Base-by-base conservation (phyloP, 2,888 invertebrate species). In the Cabera pusaria region DNA sequence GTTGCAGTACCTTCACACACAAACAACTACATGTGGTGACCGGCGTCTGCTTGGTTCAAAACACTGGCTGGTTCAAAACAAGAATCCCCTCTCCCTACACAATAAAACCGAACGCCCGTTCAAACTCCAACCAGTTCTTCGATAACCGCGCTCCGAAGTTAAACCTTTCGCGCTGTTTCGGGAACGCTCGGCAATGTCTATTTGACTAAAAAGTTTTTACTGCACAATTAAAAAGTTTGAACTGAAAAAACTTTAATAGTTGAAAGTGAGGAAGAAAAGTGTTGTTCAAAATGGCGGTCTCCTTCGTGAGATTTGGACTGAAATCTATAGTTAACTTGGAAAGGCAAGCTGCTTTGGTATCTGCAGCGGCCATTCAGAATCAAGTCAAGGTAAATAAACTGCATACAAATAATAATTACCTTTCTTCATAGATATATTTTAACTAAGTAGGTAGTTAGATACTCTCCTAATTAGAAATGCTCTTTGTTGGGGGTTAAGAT, bases 231-330 rank as follows among this genome's bases (percentile, higher is more conserved):
- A 19, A 8, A 8, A 16, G 16, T 22, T 31, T 22, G 7, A 21
- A 21, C 8, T 29, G 1, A 12, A 14, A 14, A 19, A 16, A 14
- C 3, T 3, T 2, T 14, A 4, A 14, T 14, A 14, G 14, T 14
- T 14, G 4, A 14, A 14, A 14, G 14, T 14, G 14, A 14, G n/a
- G n/a, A n/a, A n/a, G n/a, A n/a, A n/a, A n/a, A n/a, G n/a, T n/a
- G n/a, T n/a, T n/a, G n/a, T n/a, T n/a, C 45, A 77, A 74, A 58
- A 90, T 90, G 90, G 90, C 90, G 61, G 66, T 84, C 38, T 82
- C 89, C 6, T 49, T 90, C 29, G 67, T 86, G 58, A 74, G 85
- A 59, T 61, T 81, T 41, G 86, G 89, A 56, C 54, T 84, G 33
- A 71, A 76, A 53, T 67, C 75, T 11, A 68, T 68, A 36, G 59